Base-by-base conservation (phyloP, 2,797 vertebrate genomes). In the Oceanodroma leucorhoa region DNA sequence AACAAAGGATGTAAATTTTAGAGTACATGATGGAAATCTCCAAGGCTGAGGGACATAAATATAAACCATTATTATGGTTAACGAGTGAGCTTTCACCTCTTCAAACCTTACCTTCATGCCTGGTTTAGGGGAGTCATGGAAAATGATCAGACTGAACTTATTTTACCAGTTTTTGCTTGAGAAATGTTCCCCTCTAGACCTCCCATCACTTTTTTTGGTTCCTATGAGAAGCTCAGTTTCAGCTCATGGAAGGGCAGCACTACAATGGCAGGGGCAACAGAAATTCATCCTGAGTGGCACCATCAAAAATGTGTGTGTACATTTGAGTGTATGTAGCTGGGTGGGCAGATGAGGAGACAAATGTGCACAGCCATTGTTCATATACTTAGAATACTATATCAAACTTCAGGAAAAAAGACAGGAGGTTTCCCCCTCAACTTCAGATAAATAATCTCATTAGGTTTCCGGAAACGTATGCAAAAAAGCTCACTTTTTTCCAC, bases 381-480 rank as follows among this genome's bases (percentile, higher is more conserved):
- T 78, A 72, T 58, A 69, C 38, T 65, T 88, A 77, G 65, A 83
- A 67, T 78, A 88, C 50, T 57, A 90, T n/a, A 79, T 14, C 16
- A 29, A 73, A 76, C 30, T 62, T 78, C 43, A 60, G 81, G 51
- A 75, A 91, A 94, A 94, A 48, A 93, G 70, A 54, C 60, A 90
- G 27, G 34, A 86, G 65, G 24, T 53, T 92, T 95, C 57, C 61
- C 50, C 43, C 32, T 82, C 85, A 92, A 66, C 73, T 84, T 93
- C 70, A 82, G 83, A 72, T 67, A 92, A 93, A 94, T 85, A 65
- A 94, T 83, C 55, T 95, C 91, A 66, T 72, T 71, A 90, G 51
- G 45, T 83, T 96, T 89, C 83, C 43, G 23, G 69, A 93, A 96
- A 90, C 0, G 1, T n/a, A 90, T 41, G 71, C 57, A 82, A 87